Conservation (phyloP, 2,113 vertebrate genomes). For the Symphodus melops region DNA sequence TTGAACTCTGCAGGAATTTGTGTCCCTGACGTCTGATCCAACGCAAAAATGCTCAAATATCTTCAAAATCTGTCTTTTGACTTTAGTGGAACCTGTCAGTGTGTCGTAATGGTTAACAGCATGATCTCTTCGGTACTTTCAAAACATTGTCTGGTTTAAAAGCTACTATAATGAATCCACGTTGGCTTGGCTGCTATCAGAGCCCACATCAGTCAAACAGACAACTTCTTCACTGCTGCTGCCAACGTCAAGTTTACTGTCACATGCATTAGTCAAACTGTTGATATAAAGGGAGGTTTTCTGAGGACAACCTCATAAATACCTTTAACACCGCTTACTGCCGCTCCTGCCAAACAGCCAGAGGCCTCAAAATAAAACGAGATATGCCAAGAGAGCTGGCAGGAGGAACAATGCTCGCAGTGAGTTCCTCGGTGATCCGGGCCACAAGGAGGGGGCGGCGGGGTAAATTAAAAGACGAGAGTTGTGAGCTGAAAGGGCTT, state of each 20-base stretch:
- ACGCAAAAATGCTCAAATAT: neutral
- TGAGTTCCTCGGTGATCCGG: slow-evolving; percentile 72
- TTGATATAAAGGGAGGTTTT: slow-evolving; percentile 74
- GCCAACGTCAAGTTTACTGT: slow-evolving; percentile 65
- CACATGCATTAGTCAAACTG: slow-evolving; percentile 70
- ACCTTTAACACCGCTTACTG: slow-evolving; percentile 65
- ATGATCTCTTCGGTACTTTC: slow-evolving; percentile 9
- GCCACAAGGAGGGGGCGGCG: slow-evolving; percentile 38
- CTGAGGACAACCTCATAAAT: slow-evolving; percentile 79
- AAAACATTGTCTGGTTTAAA: slow-evolving; percentile 64
- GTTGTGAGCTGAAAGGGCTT: slow-evolving; percentile 36
- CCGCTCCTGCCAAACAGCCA: slow-evolving; percentile 70
- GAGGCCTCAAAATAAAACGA: slow-evolving; percentile 66
- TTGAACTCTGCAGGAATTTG: neutral
- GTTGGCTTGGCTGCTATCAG: slow-evolving; percentile 51
- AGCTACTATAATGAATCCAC: slow-evolving; percentile 64
- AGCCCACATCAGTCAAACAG: slow-evolving; percentile 61
- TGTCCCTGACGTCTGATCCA: neutral
- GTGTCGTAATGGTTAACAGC: slow-evolving; percentile 29
- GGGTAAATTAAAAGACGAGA: slow-evolving; percentile 53
- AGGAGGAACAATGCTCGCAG: slow-evolving; percentile 73
- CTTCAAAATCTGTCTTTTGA: slow-evolving; percentile 4
- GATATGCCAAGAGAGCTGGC: slow-evolving; percentile 78
- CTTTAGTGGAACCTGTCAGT: slow-evolving; percentile 8
- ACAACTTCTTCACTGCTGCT: slow-evolving; percentile 65